Conservation (phyloP, 2,888 invertebrate genomes). For the Julus scandinavius region DNA sequence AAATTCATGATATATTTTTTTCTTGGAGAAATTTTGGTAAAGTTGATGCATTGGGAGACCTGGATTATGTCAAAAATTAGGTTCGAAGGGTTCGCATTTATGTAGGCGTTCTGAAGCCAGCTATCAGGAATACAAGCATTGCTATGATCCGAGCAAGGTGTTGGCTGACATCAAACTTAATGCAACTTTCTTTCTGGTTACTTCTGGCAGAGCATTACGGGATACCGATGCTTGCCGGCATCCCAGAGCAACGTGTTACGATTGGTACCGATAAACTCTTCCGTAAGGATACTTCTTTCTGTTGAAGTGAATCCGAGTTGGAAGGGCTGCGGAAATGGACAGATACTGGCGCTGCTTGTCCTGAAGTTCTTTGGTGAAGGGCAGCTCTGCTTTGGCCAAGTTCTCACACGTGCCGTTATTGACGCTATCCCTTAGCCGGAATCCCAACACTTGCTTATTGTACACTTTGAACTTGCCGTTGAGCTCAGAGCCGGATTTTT, state of each 20-base stretch:
- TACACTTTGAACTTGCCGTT: slow-evolving; percentile 54
- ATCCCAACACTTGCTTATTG: slow-evolving; percentile 57
- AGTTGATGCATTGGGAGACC: too few species aligned
- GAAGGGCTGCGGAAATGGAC: slow-evolving; percentile 47
- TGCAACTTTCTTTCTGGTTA: background rate
- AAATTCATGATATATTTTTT: too few species aligned
- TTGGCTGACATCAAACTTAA: background rate
- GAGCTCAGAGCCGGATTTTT: slow-evolving; percentile 21
- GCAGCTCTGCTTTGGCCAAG: slow-evolving; percentile 58
- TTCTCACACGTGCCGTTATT: slow-evolving; percentile 56
- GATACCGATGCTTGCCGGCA: background rate
- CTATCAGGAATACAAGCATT: too few species aligned
- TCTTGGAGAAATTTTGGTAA: too few species aligned
- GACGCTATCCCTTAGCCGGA: slow-evolving; percentile 53
- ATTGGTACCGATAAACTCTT: background rate
- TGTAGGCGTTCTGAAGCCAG: too few species aligned
- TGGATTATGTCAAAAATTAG: too few species aligned
- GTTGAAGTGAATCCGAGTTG: slow-evolving; percentile 19
- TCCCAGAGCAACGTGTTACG: background rate
- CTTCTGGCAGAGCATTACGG: background rate
- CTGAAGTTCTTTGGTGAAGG: slow-evolving; percentile 57
- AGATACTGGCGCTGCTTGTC: slow-evolving; percentile 52
- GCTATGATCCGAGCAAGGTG: too few species aligned
- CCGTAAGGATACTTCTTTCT: slow-evolving; percentile 23
- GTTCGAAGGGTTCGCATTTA: too few species aligned